phyloP scores from a whole-genome alignment of 1,140 invertebrate genomes.

The Drosophila virilis region DNA sequence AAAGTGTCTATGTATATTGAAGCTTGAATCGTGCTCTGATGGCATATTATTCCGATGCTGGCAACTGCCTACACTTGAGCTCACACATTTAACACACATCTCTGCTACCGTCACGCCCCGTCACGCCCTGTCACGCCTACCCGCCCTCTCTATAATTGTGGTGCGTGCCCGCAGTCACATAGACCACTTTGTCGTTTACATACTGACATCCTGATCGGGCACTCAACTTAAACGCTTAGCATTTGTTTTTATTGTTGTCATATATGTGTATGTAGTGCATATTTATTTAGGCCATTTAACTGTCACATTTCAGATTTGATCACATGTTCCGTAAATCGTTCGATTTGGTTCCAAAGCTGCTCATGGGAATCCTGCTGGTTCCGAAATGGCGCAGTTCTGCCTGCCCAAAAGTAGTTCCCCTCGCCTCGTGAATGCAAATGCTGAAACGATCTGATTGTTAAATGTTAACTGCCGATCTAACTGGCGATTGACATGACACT shows the following conservation, averaged over 20 bases:
- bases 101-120: background rate
- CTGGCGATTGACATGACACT: background rate
- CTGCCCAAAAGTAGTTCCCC: slow-evolving; percentile 10
- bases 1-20: slow-evolving; percentile 1
- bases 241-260: slow-evolving; percentile 51
- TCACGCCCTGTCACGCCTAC: too few species aligned
- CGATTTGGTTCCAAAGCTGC: background rate
- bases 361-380: background rate
- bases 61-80: background rate
- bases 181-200: slow-evolving; percentile 20
- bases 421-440: background rate
- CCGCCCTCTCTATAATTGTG: background rate
- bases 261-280: slow-evolving; percentile 8
- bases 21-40: slow-evolving; percentile 22
- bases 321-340: background rate
- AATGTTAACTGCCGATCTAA: background rate
- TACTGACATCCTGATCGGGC: slow-evolving; percentile 24
- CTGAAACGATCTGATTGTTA: background rate
- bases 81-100: background rate
- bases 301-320: slow-evolving; percentile 20
- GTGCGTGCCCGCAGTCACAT: slow-evolving; percentile 52
- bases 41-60: background rate
- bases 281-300: slow-evolving; percentile 39
- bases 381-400: background rate
- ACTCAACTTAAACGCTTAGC: slow-evolving; percentile 17